Conservation (phyloP, 2,888 invertebrate genomes). For the Acrobasis consociella region DNA sequence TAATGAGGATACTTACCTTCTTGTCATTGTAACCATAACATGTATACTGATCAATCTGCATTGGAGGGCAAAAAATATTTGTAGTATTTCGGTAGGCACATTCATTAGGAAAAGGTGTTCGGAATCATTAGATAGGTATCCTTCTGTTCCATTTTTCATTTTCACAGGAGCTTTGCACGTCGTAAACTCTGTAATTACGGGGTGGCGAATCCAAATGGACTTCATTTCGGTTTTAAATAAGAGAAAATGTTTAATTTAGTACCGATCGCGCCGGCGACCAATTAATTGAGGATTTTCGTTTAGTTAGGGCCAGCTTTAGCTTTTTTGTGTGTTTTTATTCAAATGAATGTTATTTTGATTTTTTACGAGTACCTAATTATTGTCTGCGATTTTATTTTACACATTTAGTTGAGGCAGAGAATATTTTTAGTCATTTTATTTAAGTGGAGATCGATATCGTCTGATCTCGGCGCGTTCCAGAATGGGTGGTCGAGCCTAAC, state of each 20-base stretch:
- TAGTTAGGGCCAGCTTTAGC: constrained; percentile 39
- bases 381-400: neutral
- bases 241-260: constrained; percentile 81
- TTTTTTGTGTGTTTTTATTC: constrained; percentile 36
- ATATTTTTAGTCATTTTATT: too few species aligned
- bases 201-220: constrained; percentile 76
- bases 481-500: too few species aligned
- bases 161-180: constrained; percentile 66
- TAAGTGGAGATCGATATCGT: too few species aligned
- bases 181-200: constrained; percentile 81
- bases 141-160: neutral
- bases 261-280: constrained; percentile 66
- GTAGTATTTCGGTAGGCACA: too few species aligned
- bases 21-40: too few species aligned
- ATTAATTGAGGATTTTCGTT: constrained; percentile 77
- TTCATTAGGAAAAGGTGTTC: too few species aligned
- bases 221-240: constrained; percentile 81
- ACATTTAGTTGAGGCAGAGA: too few species aligned
- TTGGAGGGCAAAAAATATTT: too few species aligned
- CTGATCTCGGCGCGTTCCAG: too few species aligned
- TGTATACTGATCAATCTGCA: too few species aligned
- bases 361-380: neutral
- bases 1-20: too few species aligned
- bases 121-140: neutral
- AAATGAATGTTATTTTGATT: constrained; percentile 8